phyloP scores from a whole-genome alignment of 2,888 invertebrate genomes.

The Matsumyia berberina region DNA sequence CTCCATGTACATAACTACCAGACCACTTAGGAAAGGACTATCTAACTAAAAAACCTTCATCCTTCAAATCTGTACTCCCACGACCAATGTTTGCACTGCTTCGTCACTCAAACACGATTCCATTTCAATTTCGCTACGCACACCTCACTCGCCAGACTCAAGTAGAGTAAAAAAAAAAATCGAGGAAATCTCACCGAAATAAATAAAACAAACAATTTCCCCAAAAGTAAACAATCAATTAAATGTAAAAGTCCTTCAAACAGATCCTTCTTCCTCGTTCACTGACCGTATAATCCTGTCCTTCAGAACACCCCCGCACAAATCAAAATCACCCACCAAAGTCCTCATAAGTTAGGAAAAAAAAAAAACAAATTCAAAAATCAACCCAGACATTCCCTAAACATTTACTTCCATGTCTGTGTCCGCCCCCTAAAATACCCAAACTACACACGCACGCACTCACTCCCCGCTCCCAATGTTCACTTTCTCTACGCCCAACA shows the following conservation, averaged over 20 bases:
- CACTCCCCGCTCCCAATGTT: slow-evolving; percentile 5
- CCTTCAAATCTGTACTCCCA: background rate
- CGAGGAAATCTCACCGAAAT: slow-evolving; percentile 28
- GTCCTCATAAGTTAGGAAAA: slow-evolving; percentile 46
- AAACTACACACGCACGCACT: slow-evolving; percentile 5
- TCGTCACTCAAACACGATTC: background rate
- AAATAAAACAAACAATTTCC: slow-evolving; percentile 55
- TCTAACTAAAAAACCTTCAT: background rate
- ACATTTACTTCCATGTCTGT: slow-evolving; percentile 47
- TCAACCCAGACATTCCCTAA: slow-evolving; percentile 56
- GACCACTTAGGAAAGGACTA: too few relatives aligned
- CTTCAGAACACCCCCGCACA: slow-evolving; percentile 40
- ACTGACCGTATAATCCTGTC: slow-evolving; percentile 64
- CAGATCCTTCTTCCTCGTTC: slow-evolving; percentile 41
- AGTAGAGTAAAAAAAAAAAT: slow-evolving; percentile 1
- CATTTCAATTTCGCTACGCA: slow-evolving; percentile 12
- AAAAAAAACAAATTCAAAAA: slow-evolving; percentile 40
- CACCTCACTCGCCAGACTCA: background rate
- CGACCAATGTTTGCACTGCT: background rate
- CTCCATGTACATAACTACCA: too few relatives aligned
- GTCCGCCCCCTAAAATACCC: slow-evolving; percentile 44
- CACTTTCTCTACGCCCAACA: slow-evolving; percentile 28
- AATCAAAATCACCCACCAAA: slow-evolving; percentile 49
- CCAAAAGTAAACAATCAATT: slow-evolving; percentile 69
- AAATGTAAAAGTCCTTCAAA: slow-evolving; percentile 66